Evolutionary conservation across 2,113 vertebrate species (phyloP), one percentile per base, ranked within the genome.

Genomic region (Lipophrys pholis): DNA sequence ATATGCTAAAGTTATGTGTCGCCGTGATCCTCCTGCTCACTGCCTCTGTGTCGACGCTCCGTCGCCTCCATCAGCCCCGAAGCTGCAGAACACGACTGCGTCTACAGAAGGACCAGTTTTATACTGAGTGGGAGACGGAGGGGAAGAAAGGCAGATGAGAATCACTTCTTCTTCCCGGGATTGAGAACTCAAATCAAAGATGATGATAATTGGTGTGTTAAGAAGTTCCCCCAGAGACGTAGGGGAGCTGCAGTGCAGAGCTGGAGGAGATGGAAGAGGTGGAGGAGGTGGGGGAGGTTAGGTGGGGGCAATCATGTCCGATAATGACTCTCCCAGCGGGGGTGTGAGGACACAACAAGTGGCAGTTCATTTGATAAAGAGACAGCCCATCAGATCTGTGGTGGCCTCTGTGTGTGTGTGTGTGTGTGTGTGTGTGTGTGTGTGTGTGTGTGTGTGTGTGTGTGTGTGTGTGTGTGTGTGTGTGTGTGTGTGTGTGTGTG

Each of bases 291-390:
- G 11, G 68, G 36, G 74, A 81, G 77, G 82, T 83, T 58, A 76
- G 68, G 78, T 57, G 49, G 64, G 79, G 83, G 73, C 79, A 88
- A 88, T 91, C 89, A 89, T 68, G 54, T 48, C 64, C 3, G 42
- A 70, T 89, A 90, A 89, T 87, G 87, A 93, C 68, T 74, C 48
- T 89, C 68, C 69, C 89, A 84, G 87, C 39, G 66, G 90, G 91
- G 72, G 78, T 75, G 70, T 73, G 52, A 80, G 80, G 78, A 84
- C 70, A 68, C 76, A 52, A 60, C 11, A 42, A 89, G 78, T 63
- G 79, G 66, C 75, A 72, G 79, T 87, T 91, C 66, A 90, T 90
- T 76, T 89, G 78, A 86, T 87, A 81, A 85, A 77, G 64, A 89
- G 86, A 87, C 86, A 90, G 82, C 73, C 69, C 86, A 88, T 87